Conservation (phyloP, 2,113 vertebrate species). For the Meleagris gallopavo region DNA sequence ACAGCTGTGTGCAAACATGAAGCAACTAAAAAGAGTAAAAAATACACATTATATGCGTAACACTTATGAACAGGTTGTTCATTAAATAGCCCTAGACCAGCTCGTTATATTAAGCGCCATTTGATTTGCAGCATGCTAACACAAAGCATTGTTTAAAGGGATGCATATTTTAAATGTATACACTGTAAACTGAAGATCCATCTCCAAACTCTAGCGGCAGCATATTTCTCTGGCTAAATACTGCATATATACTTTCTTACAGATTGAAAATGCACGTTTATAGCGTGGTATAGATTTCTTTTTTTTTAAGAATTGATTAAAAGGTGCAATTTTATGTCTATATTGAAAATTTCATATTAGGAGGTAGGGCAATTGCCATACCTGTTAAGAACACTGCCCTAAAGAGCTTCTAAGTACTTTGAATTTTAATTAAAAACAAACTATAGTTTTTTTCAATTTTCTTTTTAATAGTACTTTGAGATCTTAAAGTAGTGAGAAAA, state of each 20-base stretch:
- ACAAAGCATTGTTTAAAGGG: constrained; percentile 82
- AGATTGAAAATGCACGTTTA: constrained; percentile 77
- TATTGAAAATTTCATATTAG: constrained; percentile 46
- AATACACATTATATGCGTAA: constrained; percentile 84
- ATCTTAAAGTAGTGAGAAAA: constrained; percentile 61
- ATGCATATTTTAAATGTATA: constrained; percentile 85
- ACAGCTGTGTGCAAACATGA: constrained; percentile 84
- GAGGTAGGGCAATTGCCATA: constrained; percentile 63
- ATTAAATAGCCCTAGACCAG: constrained; percentile 84
- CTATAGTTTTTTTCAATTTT: constrained; percentile 53
- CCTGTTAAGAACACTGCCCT: constrained; percentile 68
- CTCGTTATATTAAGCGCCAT: constrained; percentile 83
- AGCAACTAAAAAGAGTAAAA: constrained; percentile 82
- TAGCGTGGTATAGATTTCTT: constrained; percentile 73
- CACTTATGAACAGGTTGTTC: constrained; percentile 82
- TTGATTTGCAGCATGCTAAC: constrained; percentile 86
- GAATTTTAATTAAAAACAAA: constrained; percentile 59
- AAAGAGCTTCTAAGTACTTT: constrained; percentile 70
- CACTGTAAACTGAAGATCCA: constrained; percentile 85
- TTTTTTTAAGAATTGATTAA: constrained; percentile 65
- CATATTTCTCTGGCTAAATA: constrained; percentile 80
- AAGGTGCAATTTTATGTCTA: constrained; percentile 73
- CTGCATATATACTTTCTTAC: constrained; percentile 81
- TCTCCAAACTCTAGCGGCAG: constrained; percentile 77
- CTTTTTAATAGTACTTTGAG: constrained; percentile 51